phyloP scores from a whole-genome alignment of 2,888 invertebrate species.

The Eristalinus sepulchralis region DNA sequence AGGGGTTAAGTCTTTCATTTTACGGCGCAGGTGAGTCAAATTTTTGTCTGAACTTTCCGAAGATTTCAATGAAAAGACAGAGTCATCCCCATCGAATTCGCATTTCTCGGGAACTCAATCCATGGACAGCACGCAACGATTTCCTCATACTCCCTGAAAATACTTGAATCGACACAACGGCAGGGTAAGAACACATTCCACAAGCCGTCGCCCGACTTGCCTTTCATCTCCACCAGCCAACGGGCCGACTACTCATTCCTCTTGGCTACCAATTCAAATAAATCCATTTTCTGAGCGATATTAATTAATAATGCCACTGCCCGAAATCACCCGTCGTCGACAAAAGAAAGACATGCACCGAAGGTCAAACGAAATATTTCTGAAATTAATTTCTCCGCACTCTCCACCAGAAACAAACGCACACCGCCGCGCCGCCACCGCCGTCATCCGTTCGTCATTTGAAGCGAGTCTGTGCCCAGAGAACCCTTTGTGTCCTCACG shows the following conservation, averaged over 20 bases:
- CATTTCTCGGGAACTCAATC: no score
- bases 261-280: not conserved
- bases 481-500: conserved; percentile 24
- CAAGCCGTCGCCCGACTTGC: not conserved
- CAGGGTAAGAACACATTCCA: no score
- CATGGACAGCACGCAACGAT: no score
- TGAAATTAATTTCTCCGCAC: conserved; percentile 44
- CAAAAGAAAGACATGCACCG: conserved; percentile 3
- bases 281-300: conserved; percentile 33
- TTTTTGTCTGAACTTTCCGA: no score
- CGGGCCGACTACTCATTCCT: not conserved
- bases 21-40: no score
- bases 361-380: conserved; percentile 34
- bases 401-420: conserved; percentile 21
- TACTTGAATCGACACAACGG: no score
- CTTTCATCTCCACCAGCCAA: not conserved
- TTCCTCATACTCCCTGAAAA: no score
- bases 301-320: conserved; percentile 53
- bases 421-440: conserved; percentile 10
- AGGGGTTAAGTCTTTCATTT: no score
- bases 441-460: conserved; percentile 7
- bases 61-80: no score
- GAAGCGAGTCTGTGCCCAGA: conserved; percentile 4
- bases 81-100: no score
- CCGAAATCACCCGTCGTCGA: conserved; percentile 10